Conservation (phyloP, 2,797 vertebrate genomes). For the Sebastes jordani region DNA sequence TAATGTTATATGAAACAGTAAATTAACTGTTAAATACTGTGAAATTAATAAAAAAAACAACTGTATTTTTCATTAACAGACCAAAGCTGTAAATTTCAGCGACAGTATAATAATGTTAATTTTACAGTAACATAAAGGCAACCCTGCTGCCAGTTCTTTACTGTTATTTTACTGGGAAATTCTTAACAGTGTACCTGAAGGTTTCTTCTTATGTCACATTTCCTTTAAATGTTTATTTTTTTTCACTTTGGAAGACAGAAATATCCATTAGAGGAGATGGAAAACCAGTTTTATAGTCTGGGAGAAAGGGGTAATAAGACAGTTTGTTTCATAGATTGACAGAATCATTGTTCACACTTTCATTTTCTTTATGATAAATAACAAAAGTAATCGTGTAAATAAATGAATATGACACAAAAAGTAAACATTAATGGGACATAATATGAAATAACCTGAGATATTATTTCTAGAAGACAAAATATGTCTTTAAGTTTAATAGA, state of each 20-base stretch:
- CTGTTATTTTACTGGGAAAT: no score
- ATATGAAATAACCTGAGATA: background rate
- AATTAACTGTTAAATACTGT: no score
- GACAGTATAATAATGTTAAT: no score
- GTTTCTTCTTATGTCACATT: background rate
- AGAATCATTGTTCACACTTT: background rate
- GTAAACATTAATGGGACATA: background rate
- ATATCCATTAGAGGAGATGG: background rate
- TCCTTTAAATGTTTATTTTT: background rate
- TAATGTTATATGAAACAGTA: no score
- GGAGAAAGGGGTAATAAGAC: background rate
- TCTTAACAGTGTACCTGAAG: no score
- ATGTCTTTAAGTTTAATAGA: no score
- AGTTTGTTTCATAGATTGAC: background rate
- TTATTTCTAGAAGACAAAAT: no score
- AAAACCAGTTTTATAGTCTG: background rate
- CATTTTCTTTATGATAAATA: background rate
- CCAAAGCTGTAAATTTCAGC: no score
- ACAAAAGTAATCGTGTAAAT: rapidly evolving
- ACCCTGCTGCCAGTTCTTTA: no score
- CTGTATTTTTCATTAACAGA: no score
- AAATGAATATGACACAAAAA: background rate
- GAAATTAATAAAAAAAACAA: no score
- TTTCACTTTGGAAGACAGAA: background rate
- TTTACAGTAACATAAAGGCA: no score